These are phyloP conservation scores for Drosophila recens DNA, from an alignment of 2,888 invertebrate genomes.

Conservation along the genomic window DNA sequence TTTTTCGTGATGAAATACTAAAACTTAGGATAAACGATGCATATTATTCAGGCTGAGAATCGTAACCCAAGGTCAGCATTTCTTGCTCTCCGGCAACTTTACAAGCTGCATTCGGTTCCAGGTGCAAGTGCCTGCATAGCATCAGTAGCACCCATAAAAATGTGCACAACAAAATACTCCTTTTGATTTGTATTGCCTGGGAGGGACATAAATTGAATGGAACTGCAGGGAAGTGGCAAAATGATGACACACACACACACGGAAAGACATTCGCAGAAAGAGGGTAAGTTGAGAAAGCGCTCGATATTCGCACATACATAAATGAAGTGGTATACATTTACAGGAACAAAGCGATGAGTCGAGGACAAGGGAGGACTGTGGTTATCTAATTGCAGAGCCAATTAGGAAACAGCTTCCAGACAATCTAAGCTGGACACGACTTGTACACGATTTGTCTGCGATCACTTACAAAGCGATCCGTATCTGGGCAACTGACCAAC, in stretches of 20 bases:
- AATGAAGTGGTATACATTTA: constrained; percentile 73
- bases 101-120: constrained; percentile 8
- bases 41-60: not conserved
- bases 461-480: constrained; percentile 66
- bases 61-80: not conserved
- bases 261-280: constrained; percentile 2
- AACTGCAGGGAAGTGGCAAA: constrained; percentile 22
- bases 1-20: no score
- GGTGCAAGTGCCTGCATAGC: constrained; percentile 71
- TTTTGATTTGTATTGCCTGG: constrained; percentile 66
- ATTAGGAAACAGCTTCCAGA: constrained; percentile 48
- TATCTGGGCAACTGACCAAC: constrained; percentile 27
- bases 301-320: constrained; percentile 8
- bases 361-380: not conserved
- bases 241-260: constrained; percentile 52
- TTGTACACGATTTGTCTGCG: constrained; percentile 60
- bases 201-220: constrained; percentile 63
- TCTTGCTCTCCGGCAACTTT: not conserved
- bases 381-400: constrained; percentile 56
- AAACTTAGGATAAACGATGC: not conserved
- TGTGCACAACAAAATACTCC: constrained; percentile 75
- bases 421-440: constrained; percentile 40
- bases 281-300: constrained; percentile 1
- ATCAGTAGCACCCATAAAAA: constrained; percentile 83
- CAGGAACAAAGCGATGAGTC: constrained; percentile 56